Evolutionary conservation across 2,888 invertebrate species (phyloP).

Genomic region (Thecophora atra): DNA sequence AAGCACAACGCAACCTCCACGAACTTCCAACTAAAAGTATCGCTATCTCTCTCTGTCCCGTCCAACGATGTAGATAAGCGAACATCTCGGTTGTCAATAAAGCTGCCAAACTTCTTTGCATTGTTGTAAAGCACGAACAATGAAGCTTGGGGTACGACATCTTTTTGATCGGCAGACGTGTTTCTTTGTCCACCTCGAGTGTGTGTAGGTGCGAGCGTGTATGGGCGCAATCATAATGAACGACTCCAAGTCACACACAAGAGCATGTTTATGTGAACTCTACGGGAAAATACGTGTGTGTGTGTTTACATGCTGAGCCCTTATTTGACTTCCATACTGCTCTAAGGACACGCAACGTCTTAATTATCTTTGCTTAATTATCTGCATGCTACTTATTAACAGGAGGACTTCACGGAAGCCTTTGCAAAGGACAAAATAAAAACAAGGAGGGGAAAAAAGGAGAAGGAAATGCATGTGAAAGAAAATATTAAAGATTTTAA

Average conservation of each 20-base stretch:
- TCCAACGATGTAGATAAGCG: not conserved
- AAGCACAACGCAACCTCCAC: too few relatives aligned
- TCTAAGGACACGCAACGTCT: conserved; percentile 20
- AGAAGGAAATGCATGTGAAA: not conserved
- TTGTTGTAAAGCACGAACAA: not conserved
- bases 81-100: conserved; percentile 24
- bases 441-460: not conserved
- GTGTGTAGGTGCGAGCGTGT: not conserved
- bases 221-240: conserved; percentile 31
- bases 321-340: conserved; percentile 28
- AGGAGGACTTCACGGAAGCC: conserved; percentile 36
- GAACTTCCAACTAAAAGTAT: too few relatives aligned
- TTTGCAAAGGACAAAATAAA: conserved; percentile 30
- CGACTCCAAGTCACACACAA: conserved; percentile 32
- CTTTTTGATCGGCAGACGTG: not conserved
- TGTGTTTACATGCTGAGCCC: conserved; percentile 15
- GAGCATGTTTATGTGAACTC: conserved; percentile 35
- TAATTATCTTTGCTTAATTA: conserved; percentile 33
- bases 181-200: not conserved
- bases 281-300: not conserved
- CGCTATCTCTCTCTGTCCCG: too few relatives aligned
- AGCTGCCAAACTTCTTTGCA: not conserved
- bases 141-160: not conserved
- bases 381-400: conserved; percentile 35
- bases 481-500: conserved; percentile 14